Percentiles rank a stretch among this genome's conserved stretches.
Evolutionary conservation across 1,140 invertebrate genomes (phyloP).

Genomic region (Drosophila willistoni): DNA sequence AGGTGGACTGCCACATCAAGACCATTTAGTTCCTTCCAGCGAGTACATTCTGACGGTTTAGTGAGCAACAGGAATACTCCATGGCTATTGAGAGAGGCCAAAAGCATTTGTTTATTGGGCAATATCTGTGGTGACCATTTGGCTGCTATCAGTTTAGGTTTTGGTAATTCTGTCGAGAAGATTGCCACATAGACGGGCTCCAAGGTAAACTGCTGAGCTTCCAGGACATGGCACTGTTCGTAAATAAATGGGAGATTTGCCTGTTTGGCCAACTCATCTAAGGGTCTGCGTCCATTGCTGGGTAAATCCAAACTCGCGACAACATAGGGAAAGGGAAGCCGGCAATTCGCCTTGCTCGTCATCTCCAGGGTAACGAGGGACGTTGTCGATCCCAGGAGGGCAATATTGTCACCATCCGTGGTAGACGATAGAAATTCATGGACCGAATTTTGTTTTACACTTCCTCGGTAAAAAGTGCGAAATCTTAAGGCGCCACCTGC

Average conservation of each 20-base stretch:
- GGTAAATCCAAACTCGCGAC: slow-evolving; percentile 4
- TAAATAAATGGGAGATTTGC: slow-evolving; percentile 50
- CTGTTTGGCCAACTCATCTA: slow-evolving; percentile 38
- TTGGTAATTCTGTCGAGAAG: slow-evolving; percentile 40
- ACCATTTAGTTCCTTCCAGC: slow-evolving; percentile 28
- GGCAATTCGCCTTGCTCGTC: slow-evolving; percentile 20
- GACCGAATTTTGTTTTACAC: slow-evolving; percentile 43
- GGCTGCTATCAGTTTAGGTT: slow-evolving; percentile 26
- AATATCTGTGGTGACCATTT: slow-evolving; percentile 29
- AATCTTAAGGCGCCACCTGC: slow-evolving; percentile 24
- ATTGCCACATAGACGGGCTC: slow-evolving; percentile 48
- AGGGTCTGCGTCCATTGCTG: slow-evolving; percentile 25
- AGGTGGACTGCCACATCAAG: slow-evolving; percentile 39
- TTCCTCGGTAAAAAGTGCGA: slow-evolving; percentile 25
- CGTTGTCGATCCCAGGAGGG: slow-evolving; percentile 46
- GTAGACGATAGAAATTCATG: slow-evolving; percentile 49
- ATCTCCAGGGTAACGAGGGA: slow-evolving; percentile 57
- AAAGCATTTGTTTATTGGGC: slow-evolving; percentile 36
- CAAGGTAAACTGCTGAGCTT: slow-evolving; percentile 46
- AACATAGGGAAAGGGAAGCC: slow-evolving; percentile 44
- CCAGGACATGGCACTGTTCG: slow-evolving; percentile 50
- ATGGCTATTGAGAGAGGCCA: slow-evolving; percentile 44
- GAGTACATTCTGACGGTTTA: slow-evolving; percentile 24
- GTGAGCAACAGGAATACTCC: slow-evolving; percentile 41
- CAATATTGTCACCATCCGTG: slow-evolving; percentile 29